These are phyloP conservation scores for Procavia capensis DNA, from an alignment of 2,113 vertebrate species.

Conservation along the genomic window DNA sequence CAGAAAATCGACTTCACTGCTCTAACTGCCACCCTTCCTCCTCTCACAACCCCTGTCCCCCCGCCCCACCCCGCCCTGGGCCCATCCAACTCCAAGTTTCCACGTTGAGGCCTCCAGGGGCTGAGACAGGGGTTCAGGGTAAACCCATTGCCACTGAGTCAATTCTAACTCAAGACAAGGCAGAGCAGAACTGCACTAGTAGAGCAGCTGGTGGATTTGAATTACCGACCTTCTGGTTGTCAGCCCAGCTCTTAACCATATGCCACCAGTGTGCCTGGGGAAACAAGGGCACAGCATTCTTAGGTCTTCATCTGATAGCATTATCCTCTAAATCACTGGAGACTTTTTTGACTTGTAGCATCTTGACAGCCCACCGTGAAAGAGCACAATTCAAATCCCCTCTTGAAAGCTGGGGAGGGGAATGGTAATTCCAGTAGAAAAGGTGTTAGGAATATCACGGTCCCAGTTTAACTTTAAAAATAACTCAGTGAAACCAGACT, in stretches of 20 bases:
- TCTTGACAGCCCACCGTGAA: neutral
- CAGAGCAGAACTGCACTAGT: no score
- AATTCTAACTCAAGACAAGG: no score
- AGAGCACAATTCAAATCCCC: neutral
- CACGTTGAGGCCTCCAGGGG: neutral
- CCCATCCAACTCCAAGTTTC: neutral
- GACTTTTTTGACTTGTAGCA: neutral
- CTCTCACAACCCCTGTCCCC: no score
- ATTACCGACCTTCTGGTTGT: no score
- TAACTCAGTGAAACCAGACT: neutral
- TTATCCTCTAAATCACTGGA: neutral
- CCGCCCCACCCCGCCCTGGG: no score
- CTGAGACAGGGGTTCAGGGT: neutral
- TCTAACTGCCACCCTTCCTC: no score
- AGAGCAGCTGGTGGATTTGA: no score
- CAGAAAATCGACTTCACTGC: neutral
- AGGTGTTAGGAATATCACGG: neutral
- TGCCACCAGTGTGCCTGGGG: no score
- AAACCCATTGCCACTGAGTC: no score
- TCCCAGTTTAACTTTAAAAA: neutral
- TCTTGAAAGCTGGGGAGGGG: neutral
- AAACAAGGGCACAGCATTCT: neutral
- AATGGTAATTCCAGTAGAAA: neutral
- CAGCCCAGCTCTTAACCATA: no score
- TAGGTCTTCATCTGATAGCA: neutral